Conservation (phyloP, 1,140 invertebrate genomes). For the Drosophila orena region DNA sequence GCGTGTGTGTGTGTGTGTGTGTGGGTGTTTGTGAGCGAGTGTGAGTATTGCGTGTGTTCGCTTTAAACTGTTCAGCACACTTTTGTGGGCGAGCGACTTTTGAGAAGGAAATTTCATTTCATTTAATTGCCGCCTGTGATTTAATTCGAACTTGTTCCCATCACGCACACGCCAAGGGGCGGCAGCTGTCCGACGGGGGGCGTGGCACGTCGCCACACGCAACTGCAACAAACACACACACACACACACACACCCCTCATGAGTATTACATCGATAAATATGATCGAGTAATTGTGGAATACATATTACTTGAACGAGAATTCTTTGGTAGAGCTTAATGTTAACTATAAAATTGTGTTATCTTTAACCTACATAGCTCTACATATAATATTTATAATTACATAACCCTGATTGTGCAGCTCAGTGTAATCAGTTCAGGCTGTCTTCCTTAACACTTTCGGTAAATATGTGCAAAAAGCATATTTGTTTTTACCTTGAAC, state of each 20-base stretch:
- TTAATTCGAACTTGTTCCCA: conserved; percentile 64
- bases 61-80: conserved; percentile 43
- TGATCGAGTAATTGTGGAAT: no score
- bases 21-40: background rate
- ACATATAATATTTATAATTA: no score
- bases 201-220: conserved; percentile 36
- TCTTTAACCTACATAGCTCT: no score
- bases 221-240: conserved; percentile 27
- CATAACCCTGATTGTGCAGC: background rate
- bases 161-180: conserved; percentile 38
- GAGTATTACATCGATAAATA: no score
- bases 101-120: conserved; percentile 42
- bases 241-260: no score
- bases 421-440: background rate
- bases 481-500: conserved; percentile 4
- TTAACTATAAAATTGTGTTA: no score
- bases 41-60: conserved; percentile 1
- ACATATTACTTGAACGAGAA: background rate
- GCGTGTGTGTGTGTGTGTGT: background rate
- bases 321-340: background rate
- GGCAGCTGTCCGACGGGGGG: background rate
- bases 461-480: background rate
- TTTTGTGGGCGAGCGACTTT: conserved; percentile 30
- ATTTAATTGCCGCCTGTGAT: conserved; percentile 57
- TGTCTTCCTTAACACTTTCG: background rate